These are phyloP conservation scores for Colostygia pectinataria DNA, from an alignment of 2,888 invertebrate genomes.

Conservation along the genomic window DNA sequence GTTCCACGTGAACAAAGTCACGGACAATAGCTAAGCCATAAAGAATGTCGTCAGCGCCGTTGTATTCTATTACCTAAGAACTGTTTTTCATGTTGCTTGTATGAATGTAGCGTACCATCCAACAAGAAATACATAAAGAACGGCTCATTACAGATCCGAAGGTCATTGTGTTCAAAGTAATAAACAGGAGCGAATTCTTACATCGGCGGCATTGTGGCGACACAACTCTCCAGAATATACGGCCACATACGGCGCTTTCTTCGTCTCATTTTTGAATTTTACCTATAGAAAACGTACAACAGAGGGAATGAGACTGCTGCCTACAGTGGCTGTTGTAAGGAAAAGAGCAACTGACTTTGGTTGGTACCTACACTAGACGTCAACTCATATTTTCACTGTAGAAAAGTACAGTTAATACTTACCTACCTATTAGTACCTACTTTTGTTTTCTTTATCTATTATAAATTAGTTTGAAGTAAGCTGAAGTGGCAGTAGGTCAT, in stretches of 20 bases:
- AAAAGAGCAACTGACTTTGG: not conserved
- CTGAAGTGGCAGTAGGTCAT: no score
- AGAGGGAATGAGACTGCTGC: not conserved
- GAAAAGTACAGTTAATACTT: no score
- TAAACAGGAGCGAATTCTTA: slow-evolving; percentile 52
- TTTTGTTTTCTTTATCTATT: no score
- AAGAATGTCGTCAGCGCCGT: no score
- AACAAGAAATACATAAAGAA: slow-evolving; percentile 1
- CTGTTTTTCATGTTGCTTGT: no score
- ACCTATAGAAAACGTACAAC: slow-evolving; percentile 41
- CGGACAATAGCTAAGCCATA: no score
- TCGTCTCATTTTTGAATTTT: slow-evolving; percentile 57
- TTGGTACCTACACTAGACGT: no score
- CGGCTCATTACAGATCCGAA: slow-evolving; percentile 3
- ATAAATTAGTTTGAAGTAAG: no score
- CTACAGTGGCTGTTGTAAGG: not conserved
- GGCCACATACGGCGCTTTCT: slow-evolving; percentile 41
- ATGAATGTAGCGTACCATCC: not conserved
- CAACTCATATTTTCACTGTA: no score
- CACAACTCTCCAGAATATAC: slow-evolving; percentile 45
- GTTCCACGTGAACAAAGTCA: no score
- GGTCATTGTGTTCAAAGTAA: slow-evolving; percentile 27
- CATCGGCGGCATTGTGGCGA: slow-evolving; percentile 45
- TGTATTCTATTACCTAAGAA: no score
- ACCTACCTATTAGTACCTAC: no score